Evolutionary conservation across 2,113 vertebrate genomes (phyloP).

Genomic region (Lepus europaeus): DNA sequence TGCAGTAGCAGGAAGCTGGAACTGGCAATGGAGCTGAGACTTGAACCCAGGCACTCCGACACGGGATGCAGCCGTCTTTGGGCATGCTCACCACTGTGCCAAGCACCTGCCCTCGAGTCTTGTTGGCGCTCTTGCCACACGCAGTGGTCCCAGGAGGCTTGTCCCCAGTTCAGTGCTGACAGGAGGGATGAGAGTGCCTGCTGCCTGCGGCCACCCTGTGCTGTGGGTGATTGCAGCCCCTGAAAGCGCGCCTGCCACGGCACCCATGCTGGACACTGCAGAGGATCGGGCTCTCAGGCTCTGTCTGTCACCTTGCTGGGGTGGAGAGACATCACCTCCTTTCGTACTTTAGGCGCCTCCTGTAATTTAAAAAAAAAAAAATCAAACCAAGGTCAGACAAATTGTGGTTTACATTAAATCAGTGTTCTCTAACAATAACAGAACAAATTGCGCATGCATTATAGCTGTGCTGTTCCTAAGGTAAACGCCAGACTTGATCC

Average conservation of each 20-base stretch:
- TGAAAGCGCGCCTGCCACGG: not conserved
- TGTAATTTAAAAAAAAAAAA: not conserved
- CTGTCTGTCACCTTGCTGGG: not conserved
- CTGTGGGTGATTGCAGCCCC: not conserved
- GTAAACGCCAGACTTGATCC: not conserved
- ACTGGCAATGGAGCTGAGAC: too few species aligned
- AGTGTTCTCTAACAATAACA: not conserved
- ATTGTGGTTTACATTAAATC: not conserved
- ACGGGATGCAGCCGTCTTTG: too few species aligned
- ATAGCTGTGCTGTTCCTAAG: not conserved
- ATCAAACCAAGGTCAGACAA: not conserved
- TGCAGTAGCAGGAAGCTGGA: too few species aligned
- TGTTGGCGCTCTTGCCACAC: not conserved
- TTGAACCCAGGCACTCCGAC: too few species aligned
- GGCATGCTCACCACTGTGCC: too few species aligned
- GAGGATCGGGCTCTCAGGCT: not conserved
- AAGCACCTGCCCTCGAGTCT: not conserved
- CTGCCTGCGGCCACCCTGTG: not conserved
- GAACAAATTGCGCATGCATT: not conserved
- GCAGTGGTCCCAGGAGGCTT: not conserved
- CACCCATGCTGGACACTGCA: not conserved
- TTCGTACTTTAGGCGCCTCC: not conserved
- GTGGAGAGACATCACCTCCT: not conserved
- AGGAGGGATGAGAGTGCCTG: not conserved
- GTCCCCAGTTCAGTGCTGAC: not conserved